Evolutionary conservation across 2,113 vertebrate species (phyloP).

Genomic region (Poecilia latipinna): DNA sequence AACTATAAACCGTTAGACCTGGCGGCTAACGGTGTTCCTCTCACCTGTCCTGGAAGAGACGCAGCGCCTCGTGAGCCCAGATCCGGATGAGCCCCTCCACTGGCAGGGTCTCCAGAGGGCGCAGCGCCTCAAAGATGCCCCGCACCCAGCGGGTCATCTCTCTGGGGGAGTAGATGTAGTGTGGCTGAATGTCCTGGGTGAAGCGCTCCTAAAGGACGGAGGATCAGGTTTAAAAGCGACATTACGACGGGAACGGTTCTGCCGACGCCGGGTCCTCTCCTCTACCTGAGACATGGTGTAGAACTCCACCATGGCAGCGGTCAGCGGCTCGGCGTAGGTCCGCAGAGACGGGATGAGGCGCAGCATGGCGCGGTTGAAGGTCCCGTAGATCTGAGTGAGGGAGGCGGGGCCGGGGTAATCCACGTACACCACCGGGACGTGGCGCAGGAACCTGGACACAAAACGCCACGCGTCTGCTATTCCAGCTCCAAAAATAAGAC

Average conservation of each 20-base stretch:
- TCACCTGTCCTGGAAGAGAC: constrained; percentile 98
- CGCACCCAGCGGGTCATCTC: constrained; percentile 99
- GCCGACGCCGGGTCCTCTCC: neutral
- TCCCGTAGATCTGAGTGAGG: constrained; percentile 98
- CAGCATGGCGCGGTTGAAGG: constrained; percentile 98
- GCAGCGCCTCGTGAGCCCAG: constrained; percentile 98
- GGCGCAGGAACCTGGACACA: constrained; percentile 88
- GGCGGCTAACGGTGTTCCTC: neutral
- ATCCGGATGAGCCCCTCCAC: constrained; percentile 98
- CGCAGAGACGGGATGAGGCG: constrained; percentile 94
- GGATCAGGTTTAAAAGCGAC: too few relatives aligned
- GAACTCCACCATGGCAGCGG: constrained; percentile 99
- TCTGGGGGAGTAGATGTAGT: constrained; percentile 98
- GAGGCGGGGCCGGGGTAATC: constrained; percentile 98
- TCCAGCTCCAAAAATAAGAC: too few relatives aligned
- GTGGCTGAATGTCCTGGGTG: constrained; percentile 97
- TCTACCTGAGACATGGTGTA: constrained; percentile 99
- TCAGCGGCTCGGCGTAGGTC: constrained; percentile 95
- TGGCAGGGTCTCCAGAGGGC: constrained; percentile 94
- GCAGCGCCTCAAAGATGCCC: constrained; percentile 94
- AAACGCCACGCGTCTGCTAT: neutral
- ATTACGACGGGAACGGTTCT: too few relatives aligned
- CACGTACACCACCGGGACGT: constrained; percentile 97
- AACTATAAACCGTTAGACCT: too few relatives aligned
- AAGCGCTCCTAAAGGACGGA: constrained; percentile 87